Evolutionary conservation across 2,113 vertebrate species (phyloP).

Genomic region (Forbesichthys agassizii): DNA sequence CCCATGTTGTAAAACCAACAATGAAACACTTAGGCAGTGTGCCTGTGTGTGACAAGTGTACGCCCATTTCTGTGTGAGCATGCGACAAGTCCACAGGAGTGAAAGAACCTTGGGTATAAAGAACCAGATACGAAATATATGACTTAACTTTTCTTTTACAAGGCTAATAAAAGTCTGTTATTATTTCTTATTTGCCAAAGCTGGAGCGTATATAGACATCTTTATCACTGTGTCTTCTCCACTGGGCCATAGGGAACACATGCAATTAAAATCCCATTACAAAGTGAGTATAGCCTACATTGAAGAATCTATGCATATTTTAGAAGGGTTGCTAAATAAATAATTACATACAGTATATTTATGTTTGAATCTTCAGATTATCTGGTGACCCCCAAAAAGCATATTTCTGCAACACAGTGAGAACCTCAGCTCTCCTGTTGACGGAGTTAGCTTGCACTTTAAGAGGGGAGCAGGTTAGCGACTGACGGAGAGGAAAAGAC

Average conservation of each 20-base stretch:
- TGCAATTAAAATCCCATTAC: background rate
- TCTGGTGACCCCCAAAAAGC: too few species aligned
- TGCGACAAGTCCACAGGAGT: background rate
- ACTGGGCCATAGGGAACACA: background rate
- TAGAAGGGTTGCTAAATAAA: too few species aligned
- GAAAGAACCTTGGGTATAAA: background rate
- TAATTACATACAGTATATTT: too few species aligned
- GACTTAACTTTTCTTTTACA: constrained; percentile 2
- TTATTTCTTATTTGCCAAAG: constrained; percentile 3
- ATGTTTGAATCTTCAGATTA: too few species aligned
- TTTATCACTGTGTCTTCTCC: constrained; percentile 10
- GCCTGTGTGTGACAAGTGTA: constrained; percentile 8
- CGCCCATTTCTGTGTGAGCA: constrained; percentile 13
- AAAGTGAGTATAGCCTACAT: too few species aligned
- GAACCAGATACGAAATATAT: background rate
- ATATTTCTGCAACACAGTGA: too few species aligned
- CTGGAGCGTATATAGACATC: background rate
- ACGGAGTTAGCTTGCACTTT: constrained; percentile 58
- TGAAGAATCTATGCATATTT: too few species aligned
- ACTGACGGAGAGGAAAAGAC: constrained; percentile 42
- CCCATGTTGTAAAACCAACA: constrained; percentile 11
- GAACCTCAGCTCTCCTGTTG: constrained; percentile 48
- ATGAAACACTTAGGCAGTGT: constrained; percentile 14
- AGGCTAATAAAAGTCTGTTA: background rate
- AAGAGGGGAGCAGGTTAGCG: constrained; percentile 27